Evolutionary conservation across 2,113 vertebrate species (phyloP).

Genomic region (Puffinus mauretanicus): DNA sequence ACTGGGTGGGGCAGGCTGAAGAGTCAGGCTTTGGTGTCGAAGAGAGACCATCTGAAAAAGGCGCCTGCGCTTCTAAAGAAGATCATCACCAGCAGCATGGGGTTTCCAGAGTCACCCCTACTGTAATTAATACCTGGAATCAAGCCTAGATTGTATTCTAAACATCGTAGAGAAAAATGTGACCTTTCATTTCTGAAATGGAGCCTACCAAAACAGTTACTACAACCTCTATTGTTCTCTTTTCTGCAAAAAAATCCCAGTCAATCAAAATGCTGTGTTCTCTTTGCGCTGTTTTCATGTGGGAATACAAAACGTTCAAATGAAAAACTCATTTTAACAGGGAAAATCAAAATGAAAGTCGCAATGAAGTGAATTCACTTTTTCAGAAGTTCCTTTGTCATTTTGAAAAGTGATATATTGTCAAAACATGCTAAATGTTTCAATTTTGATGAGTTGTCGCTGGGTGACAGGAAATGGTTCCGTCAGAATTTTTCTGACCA

Average conservation of each 20-base stretch:
- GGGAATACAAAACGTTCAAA: not conserved
- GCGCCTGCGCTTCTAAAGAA: not conserved
- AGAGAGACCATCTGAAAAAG: not conserved
- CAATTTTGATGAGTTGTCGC: not conserved
- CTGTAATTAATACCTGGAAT: not conserved
- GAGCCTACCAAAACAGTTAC: not conserved
- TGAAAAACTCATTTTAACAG: not conserved
- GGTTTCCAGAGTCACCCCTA: not conserved
- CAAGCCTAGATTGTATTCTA: not conserved
- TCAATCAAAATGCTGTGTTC: not conserved
- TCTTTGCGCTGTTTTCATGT: not conserved
- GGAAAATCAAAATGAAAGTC: not conserved
- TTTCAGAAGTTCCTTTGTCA: not conserved
- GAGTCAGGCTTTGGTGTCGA: too few relatives aligned
- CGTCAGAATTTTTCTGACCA: not conserved
- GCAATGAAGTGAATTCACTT: not conserved
- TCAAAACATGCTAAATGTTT: not conserved
- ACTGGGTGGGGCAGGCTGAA: not conserved
- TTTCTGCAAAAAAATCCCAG: not conserved
- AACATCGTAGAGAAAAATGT: not conserved
- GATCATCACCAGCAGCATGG: accelerated
- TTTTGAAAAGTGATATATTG: not conserved
- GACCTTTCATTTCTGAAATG: not conserved
- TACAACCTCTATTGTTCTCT: not conserved
- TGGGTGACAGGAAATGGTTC: not conserved